Base-by-base conservation (phyloP, 1,140 invertebrate genomes). In the Choristoneura fumiferana region DNA sequence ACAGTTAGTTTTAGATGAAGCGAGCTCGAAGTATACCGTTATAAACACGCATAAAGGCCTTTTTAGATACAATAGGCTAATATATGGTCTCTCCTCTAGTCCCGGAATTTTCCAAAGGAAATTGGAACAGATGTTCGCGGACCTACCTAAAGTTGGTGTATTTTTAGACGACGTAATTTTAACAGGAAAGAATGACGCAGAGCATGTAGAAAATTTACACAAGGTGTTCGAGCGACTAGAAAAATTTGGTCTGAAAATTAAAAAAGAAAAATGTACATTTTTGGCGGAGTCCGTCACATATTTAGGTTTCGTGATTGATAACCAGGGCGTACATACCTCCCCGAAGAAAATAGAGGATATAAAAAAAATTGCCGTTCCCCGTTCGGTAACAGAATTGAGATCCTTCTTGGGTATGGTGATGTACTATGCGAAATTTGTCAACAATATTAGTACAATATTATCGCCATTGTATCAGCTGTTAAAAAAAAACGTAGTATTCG, bases 271-370 rank as follows among this genome's bases (percentile, higher is more conserved):
- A 55, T 81, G 72, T 62, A 40, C 58, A 18, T 76, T 70, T 60
- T 71, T 71, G 37, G 37, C 62, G 15, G 14, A 52, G 6, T 56
- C 62, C 34, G 58, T 77, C 6, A 56, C 64, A 18, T 76, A 68
- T 49, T 69, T 87, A 45, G 85, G 86, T 37, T 66, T 78, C 60
- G 45, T 58, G 1, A 74, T 90, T 29, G 43, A 61, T 43, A 65
- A 66, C 49, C 10, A 76, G 0, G 79, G 83, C 4, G 60, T 90
- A 8, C 45, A 58, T 4, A 59, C 58, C 5, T 38, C 18, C 35
- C 22, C 45, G 8, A 34, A 39, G 2, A 59, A 53, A 40, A 34
- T 59, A 33, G 45, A 18, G 4, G 58, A 34, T 0, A 59, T 53
- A 39, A 33, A 13, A 54, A 22, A 81, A 1, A 58, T 69, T 17